Conservation (phyloP, 2,113 vertebrate species). For the Phylloscopus trochilus region DNA sequence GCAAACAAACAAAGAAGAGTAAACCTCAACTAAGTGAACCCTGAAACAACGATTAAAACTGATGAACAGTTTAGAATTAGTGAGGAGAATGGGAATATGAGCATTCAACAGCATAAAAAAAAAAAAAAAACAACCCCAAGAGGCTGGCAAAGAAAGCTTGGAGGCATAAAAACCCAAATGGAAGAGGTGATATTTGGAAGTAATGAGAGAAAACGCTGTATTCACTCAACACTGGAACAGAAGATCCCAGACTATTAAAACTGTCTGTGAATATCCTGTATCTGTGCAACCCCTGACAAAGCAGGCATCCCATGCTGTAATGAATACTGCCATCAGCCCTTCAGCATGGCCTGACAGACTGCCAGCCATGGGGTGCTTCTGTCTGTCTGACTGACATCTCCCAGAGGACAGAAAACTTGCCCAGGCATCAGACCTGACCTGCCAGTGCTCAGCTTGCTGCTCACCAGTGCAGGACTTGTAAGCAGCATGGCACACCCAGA, state of each 20-base stretch:
- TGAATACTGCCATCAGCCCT: background rate
- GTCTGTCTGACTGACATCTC: background rate
- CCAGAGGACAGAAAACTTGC: background rate
- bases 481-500: background rate
- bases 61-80: background rate
- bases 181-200: background rate
- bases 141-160: background rate
- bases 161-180: background rate
- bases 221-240: background rate
- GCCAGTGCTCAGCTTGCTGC: background rate
- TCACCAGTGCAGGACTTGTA: background rate
- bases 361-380: background rate
- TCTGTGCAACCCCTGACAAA: background rate
- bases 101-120: background rate
- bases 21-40: background rate
- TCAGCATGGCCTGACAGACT: background rate
- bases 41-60: background rate
- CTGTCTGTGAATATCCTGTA: fast-evolving
- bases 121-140: background rate
- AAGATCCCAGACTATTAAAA: background rate
- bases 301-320: background rate
- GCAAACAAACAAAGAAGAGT: background rate
- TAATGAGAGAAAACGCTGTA: fast-evolving
- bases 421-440: background rate
- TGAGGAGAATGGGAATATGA: background rate